Conservation (phyloP, 2,888 invertebrate genomes). For the Thymelicus acteon region DNA sequence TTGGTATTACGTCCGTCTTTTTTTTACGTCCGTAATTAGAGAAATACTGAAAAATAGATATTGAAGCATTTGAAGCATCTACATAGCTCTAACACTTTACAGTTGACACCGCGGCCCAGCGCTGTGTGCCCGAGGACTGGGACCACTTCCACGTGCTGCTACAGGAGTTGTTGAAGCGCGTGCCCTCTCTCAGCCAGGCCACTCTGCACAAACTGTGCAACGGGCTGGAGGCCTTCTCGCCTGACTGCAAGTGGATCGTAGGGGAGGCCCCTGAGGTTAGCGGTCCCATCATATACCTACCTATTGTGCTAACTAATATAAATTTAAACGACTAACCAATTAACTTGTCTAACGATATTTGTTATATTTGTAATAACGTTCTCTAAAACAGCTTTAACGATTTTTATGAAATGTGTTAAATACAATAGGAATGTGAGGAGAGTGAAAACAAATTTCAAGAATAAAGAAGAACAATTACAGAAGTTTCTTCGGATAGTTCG, state of each 20-base stretch:
- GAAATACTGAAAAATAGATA: too few species aligned
- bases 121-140: slow-evolving; percentile 95
- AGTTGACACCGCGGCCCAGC: slow-evolving; percentile 85
- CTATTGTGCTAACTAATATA: too few species aligned
- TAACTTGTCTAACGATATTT: too few species aligned
- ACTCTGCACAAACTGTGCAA: slow-evolving; percentile 93
- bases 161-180: slow-evolving; percentile 92
- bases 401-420: too few species aligned
- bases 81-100: slow-evolving; percentile 36
- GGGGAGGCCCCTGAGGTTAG: slow-evolving; percentile 96
- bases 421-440: not conserved
- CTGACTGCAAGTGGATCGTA: slow-evolving; percentile 98
- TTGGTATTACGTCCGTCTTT: too few species aligned
- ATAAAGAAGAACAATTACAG: not conserved
- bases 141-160: slow-evolving; percentile 97
- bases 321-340: too few species aligned
- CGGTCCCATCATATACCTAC: slow-evolving; percentile 9
- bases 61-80: too few species aligned
- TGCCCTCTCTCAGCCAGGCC: slow-evolving; percentile 91
- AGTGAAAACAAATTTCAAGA: not conserved
- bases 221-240: slow-evolving; percentile 97
- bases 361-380: too few species aligned
- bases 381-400: too few species aligned
- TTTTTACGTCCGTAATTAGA: too few species aligned
- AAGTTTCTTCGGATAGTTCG: slow-evolving; percentile 49